Evolutionary conservation across 2,888 invertebrate genomes (phyloP).

Genomic region (Lasioglossum malachurum): DNA sequence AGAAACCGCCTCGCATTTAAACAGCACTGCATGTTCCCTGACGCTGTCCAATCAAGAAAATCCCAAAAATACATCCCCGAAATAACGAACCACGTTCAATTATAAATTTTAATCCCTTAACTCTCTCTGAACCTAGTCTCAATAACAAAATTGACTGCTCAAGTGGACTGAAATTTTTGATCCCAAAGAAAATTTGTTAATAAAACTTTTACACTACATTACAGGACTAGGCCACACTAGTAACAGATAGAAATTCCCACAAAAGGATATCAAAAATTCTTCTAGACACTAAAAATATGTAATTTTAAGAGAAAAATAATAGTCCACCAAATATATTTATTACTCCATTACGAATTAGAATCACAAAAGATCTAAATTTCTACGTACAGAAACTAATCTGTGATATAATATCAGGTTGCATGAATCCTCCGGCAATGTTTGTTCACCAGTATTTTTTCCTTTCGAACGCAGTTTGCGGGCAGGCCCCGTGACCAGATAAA

Average conservation of each 20-base stretch:
- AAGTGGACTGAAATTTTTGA: no score
- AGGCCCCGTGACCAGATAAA: neutral
- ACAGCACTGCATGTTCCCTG: neutral
- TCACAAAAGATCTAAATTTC: neutral
- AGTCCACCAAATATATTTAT: neutral
- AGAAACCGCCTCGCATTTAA: neutral
- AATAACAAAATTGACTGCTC: neutral
- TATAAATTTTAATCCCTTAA: neutral
- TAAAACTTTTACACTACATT: neutral
- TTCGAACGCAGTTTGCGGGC: neutral
- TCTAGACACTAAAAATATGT: neutral
- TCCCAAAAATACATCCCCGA: neutral
- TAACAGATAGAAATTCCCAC: no score
- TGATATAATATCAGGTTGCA: neutral
- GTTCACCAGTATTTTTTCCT: neutral
- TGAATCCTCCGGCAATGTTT: neutral
- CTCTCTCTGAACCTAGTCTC: neutral
- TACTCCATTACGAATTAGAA: neutral
- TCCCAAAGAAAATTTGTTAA: no score
- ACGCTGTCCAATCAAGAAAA: neutral
- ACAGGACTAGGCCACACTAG: neutral
- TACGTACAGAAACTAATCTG: neutral
- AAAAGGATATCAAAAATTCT: neutral
- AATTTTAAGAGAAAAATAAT: neutral
- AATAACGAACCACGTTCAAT: neutral